Conservation (phyloP, 2,113 vertebrate genomes). For the Microcebus ravelobensis region DNA sequence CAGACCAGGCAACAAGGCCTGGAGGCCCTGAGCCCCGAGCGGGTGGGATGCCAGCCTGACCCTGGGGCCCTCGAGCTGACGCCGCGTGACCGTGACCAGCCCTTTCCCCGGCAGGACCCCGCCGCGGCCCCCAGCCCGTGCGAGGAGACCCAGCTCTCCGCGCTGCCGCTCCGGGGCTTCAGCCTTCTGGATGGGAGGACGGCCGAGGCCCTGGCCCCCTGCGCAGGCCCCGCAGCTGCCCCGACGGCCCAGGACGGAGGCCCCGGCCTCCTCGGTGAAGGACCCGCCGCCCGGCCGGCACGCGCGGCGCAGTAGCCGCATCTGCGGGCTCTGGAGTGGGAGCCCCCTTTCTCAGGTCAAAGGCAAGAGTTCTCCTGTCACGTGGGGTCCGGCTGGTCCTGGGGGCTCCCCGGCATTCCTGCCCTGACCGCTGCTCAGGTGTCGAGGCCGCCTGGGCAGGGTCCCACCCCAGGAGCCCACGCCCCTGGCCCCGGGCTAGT, state of each 20-base stretch:
- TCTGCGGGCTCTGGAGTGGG: conserved; percentile 53
- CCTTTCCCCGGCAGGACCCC: conserved; percentile 80
- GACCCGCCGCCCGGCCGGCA: conserved; percentile 65
- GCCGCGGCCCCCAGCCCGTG: conserved; percentile 55
- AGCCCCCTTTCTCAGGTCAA: conserved; percentile 94
- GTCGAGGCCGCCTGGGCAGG: not conserved
- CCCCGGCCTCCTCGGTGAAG: conserved; percentile 68
- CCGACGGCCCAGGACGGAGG: not conserved
- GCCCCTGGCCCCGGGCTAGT: not conserved
- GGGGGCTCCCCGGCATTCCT: not conserved
- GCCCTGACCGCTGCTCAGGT: conserved; percentile 58
- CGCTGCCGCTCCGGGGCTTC: conserved; percentile 89
- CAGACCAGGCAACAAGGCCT: not conserved
- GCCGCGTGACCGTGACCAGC: not conserved
- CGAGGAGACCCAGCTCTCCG: conserved; percentile 89
- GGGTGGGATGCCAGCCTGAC: not conserved
- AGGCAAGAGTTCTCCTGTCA: conserved; percentile 84
- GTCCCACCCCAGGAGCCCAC: not conserved
- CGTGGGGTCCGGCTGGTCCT: not conserved
- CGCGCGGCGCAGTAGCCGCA: not conserved
- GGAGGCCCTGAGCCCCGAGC: not conserved
- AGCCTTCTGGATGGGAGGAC: conserved; percentile 85
- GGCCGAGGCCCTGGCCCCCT: conserved; percentile 62
- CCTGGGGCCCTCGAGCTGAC: not conserved
- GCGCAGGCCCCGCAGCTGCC: not conserved